Evolutionary conservation across 2,888 invertebrate species (phyloP).

Genomic region (Serrognathus titanus): DNA sequence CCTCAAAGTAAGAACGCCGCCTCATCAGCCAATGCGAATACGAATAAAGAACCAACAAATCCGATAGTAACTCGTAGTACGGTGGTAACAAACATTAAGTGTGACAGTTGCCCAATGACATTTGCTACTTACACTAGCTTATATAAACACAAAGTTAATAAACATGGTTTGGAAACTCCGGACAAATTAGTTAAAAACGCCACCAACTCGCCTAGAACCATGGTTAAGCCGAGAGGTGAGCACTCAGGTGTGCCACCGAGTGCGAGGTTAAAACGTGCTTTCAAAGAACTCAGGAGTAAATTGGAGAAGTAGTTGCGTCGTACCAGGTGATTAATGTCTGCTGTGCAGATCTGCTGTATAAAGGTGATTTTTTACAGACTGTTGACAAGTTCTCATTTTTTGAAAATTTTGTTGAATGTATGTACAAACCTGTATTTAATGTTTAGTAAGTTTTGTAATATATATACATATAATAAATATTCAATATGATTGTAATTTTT

Average conservation of each 20-base stretch:
- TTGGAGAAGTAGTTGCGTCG: slow-evolving; percentile 7
- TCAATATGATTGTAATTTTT: too few species aligned
- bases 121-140: slow-evolving; percentile 34
- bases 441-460: too few species aligned
- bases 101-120: slow-evolving; percentile 35
- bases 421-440: too few species aligned
- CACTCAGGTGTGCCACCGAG: slow-evolving; percentile 14
- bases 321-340: slow-evolving; percentile 5
- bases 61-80: neutral
- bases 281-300: slow-evolving; percentile 12
- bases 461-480: too few species aligned
- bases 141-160: slow-evolving; percentile 32
- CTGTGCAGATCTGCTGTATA: slow-evolving; percentile 15
- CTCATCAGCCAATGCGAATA: too few species aligned
- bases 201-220: neutral
- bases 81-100: slow-evolving; percentile 22
- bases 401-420: too few species aligned
- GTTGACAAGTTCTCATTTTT: too few species aligned
- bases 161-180: slow-evolving; percentile 38
- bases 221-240: neutral
- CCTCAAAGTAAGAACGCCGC: neutral
- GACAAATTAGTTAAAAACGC: slow-evolving; percentile 26
- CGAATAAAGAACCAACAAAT: neutral
- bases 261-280: slow-evolving; percentile 12
- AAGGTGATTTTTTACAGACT: neutral